Conservation (phyloP, 2,888 invertebrate genomes). For the Nephrotoma flavescens region DNA sequence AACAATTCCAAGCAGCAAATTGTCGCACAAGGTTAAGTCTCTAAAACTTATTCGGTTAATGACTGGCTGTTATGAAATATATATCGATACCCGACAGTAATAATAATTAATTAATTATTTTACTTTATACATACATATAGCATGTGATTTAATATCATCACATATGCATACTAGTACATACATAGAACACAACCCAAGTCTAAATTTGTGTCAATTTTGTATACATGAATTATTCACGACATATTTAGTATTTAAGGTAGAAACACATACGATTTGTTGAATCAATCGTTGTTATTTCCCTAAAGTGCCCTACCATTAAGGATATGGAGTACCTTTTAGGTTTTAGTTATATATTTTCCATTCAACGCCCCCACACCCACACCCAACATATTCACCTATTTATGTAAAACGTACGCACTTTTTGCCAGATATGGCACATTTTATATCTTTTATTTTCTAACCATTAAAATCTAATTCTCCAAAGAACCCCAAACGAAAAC, state of each 20-base stretch:
- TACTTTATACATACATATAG: background rate
- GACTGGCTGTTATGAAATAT: background rate
- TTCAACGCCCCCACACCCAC: background rate
- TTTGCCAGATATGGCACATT: background rate
- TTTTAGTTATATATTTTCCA: background rate
- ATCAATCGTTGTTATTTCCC: background rate
- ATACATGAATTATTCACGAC: background rate
- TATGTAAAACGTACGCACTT: background rate
- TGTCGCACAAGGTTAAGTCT: background rate
- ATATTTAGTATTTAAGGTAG: background rate
- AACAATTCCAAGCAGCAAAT: background rate
- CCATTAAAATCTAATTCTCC: background rate
- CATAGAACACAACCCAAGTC: background rate
- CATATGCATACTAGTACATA: background rate
- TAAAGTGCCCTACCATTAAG: background rate
- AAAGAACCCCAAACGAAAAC: background rate
- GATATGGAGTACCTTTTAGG: background rate
- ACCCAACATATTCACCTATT: background rate
- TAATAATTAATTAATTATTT: background rate
- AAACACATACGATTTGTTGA: background rate
- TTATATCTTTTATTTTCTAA: background rate
- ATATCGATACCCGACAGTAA: background rate
- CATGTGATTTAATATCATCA: background rate
- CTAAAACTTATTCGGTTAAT: background rate
- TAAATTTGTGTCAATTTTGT: background rate